These are phyloP conservation scores for Plectropomus leopardus DNA, from an alignment of 2,113 vertebrate species.

Conservation along the genomic window DNA sequence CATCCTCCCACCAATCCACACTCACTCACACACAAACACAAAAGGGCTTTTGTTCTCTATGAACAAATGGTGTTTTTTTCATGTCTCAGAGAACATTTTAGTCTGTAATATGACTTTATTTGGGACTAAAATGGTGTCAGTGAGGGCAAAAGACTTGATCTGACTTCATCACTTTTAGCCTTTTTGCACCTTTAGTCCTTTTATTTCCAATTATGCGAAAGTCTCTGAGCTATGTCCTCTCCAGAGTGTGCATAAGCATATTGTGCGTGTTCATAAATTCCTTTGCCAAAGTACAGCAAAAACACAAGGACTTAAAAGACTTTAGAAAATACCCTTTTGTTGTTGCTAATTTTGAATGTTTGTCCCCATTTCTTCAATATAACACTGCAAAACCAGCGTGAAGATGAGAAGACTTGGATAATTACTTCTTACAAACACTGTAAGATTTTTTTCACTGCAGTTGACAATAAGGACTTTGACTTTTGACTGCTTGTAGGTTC, in stretches of 20 bases:
- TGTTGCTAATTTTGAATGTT: neutral
- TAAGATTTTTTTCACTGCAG: too few species aligned
- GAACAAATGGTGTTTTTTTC: neutral
- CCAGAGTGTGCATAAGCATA: neutral
- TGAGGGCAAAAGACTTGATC: constrained; percentile 25
- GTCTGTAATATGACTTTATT: neutral
- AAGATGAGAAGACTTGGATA: neutral
- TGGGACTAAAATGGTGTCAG: constrained; percentile 8
- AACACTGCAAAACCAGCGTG: neutral
- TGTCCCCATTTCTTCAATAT: neutral
- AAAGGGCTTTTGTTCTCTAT: constrained; percentile 6
- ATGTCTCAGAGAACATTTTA: constrained; percentile 8
- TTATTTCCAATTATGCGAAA: constrained; percentile 3
- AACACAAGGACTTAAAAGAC: neutral
- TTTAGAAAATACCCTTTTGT: neutral
- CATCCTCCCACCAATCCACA: constrained; percentile 22
- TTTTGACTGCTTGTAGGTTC: too few species aligned
- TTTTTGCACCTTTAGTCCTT: neutral
- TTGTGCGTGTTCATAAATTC: constrained; percentile 29
- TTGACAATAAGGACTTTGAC: too few species aligned
- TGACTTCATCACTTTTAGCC: constrained; percentile 32
- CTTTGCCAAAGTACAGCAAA: neutral
- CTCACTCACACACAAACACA: constrained; percentile 8
- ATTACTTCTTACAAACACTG: too few species aligned
- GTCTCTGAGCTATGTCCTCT: constrained; percentile 25